phyloP scores from a whole-genome alignment of 2,797 vertebrate genomes.

The Chloroceryle amazona region DNA sequence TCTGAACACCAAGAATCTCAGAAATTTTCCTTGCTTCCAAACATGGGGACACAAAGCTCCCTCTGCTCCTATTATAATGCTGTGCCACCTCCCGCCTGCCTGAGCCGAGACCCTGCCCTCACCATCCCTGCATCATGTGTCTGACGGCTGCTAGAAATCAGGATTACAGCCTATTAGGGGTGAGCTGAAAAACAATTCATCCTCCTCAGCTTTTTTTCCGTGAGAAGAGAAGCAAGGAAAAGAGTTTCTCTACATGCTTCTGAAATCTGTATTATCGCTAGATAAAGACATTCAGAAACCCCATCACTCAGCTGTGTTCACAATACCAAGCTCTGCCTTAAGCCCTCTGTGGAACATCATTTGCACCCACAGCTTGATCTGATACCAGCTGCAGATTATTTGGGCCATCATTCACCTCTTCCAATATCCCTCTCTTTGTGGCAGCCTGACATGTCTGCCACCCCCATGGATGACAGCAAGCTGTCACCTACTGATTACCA shows the following conservation, averaged over 20 bases:
- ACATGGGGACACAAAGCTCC: neutral
- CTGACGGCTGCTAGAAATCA: neutral
- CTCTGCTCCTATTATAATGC: neutral
- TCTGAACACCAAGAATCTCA: neutral
- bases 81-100: neutral
- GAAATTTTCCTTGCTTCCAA: neutral
- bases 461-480: neutral
- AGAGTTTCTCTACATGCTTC: neutral
- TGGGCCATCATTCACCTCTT: neutral
- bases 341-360: neutral
- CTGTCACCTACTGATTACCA: neutral
- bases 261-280: neutral
- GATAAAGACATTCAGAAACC: neutral
- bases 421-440: neutral
- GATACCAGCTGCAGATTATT: neutral
- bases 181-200: neutral
- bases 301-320: neutral
- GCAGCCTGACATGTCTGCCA: rapidly evolving
- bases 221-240: neutral
- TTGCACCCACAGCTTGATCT: neutral
- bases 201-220: neutral
- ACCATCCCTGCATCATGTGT: rapidly evolving
- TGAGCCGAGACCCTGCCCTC: neutral
- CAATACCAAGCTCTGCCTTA: neutral
- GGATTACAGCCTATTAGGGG: neutral